Base-by-base conservation (phyloP, 2,888 invertebrate genomes). In the Melieria omissa region DNA sequence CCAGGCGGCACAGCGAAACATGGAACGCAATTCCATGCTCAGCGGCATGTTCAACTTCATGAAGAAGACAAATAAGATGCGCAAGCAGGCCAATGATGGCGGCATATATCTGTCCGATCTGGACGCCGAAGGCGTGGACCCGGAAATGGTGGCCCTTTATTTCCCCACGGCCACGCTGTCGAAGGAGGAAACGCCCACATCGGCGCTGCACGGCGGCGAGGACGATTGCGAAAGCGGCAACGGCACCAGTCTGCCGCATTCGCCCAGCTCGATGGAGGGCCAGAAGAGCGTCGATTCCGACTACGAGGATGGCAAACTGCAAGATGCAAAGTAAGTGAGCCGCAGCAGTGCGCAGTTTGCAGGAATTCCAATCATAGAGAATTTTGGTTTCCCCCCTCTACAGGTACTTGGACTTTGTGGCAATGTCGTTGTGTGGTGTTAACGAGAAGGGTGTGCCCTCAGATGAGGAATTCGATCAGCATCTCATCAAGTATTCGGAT, bases 191-290 rank as follows among this genome's bases (percentile, higher is more conserved):
- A 73, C 74, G 14, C n/a, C 73, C 29, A 71, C 74, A 3, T 63
- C 57, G 42, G 44, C 52, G 6, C 7, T 73, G 9, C 69, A 72
- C 42, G 70, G 60, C 6, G 77, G 93, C 74, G 97, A 97, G 79
- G 96, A 96, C 86, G 98, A 98, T 89, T 93, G 94, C 78, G 98
- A 98, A 88, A 97, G 97, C 74, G 98, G 98, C 76, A 97, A 97
- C 86, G 98, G 98, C 57, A 95, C 96, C 54, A 98, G 98, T 66
- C 88, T 98, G 79, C 96, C 98, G 8, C 97, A 97, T 85, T 97
- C 97, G 64, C 96, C 96, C 16, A 94, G 95, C 81, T 96, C 96
- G 75, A 92, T 95, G 72, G 96, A 95, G 79, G 94, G 95, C 41
- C 89, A 89, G 12, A 92, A 92, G 81, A 91, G 91, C n/a, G 85